Evolutionary conservation across 2,113 vertebrate genomes (phyloP), one percentile per base, ranked within the genome.

Genomic region (Thermophis baileyi): DNA sequence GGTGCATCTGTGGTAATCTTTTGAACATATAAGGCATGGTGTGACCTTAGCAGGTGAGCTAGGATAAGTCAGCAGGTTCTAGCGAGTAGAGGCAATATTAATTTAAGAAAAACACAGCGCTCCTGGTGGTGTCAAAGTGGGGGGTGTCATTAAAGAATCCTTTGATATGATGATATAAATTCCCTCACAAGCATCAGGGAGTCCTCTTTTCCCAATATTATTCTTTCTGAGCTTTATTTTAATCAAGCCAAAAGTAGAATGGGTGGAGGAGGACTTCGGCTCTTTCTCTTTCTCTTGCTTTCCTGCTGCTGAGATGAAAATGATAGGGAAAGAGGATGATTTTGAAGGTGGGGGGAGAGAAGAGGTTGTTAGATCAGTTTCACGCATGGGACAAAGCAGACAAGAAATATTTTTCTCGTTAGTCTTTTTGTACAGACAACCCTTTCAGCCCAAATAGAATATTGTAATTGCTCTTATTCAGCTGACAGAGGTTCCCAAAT

Each of bases 391-490:
- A 96, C 94, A 96, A 96, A 95, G 50, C 93, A 97, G 96, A 94
- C 94, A 95, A 94, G 94, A 95, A 96, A 97, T 95, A 95, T 96
- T 97, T 96, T 97, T 94, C 93, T 97, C 96, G 95, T 96, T 96
- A 95, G 96, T 95, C 94, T 96, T 97, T 87, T 93, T 96, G 91
- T 94, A 95, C 95, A 97, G 95, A 97, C 96, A 96, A 93, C 96
- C 96, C 95, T 97, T 97, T 98, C 96, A 97, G 96, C 95, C 97
- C 95, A 95, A 97, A 96, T 97, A 96, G 95, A 96, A 96, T 97
- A 97, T 97, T 96, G 96, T 97, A 97, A 98, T 97, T 97, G 96
- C 97, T 97, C 94, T 95, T 97, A 95, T 97, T 97, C 94, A 96
- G 95, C 95, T 97, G 96, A 96, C 96, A 96, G 97, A 96, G 97